Conservation (phyloP, 2,888 invertebrate species). For the Ellobium chinense region DNA sequence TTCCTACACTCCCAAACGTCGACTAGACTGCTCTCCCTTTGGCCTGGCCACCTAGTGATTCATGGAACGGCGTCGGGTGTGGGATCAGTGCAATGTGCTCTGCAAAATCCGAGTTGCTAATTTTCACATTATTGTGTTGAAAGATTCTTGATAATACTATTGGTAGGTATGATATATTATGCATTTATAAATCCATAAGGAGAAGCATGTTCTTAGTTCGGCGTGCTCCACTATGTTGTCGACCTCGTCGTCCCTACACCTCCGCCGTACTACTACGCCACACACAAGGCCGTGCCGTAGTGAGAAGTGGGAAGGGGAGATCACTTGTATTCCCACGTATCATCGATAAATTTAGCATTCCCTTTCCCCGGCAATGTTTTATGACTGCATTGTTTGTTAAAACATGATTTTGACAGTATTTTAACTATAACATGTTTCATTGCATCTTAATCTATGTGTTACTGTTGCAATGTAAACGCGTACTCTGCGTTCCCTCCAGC, state of each 20-base stretch:
- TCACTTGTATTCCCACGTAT: slow-evolving; percentile 20
- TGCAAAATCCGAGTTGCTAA: slow-evolving; percentile 31
- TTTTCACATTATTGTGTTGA: background rate
- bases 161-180: background rate
- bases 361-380: background rate
- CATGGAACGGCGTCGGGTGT: slow-evolving; percentile 30
- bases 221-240: background rate
- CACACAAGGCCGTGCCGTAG: slow-evolving; percentile 30
- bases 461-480: background rate
- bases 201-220: background rate
- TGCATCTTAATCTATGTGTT: background rate
- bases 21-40: slow-evolving; percentile 16
- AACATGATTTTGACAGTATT: background rate
- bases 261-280: slow-evolving; percentile 11
- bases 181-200: background rate
- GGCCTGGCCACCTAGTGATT: slow-evolving; percentile 47
- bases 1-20: background rate
- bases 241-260: slow-evolving; percentile 1
- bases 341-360: slow-evolving; percentile 39
- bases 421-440: background rate
- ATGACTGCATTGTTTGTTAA: background rate
- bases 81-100: slow-evolving; percentile 19
- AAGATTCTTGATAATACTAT: background rate
- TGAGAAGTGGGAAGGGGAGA: slow-evolving; percentile 13
- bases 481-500: background rate